Evolutionary conservation across 2,888 invertebrate species (phyloP).

Genomic region (Cryptocephalus primarius): DNA sequence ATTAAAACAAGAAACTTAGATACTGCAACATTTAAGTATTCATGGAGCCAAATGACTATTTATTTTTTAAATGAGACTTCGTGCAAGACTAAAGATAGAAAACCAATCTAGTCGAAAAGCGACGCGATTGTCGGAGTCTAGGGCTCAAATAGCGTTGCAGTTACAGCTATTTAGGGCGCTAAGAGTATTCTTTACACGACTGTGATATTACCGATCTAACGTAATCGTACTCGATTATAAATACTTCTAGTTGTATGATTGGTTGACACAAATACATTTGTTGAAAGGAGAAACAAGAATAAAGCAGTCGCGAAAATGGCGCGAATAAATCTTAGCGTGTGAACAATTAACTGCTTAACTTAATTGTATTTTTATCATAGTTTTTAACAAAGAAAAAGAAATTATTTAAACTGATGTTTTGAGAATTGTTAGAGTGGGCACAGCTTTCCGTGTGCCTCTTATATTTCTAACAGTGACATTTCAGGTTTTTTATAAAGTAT

Average conservation of each 20-base stretch:
- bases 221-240: conserved; percentile 17
- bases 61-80: conserved; percentile 8
- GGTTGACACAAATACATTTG: conserved; percentile 21
- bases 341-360: conserved; percentile 19
- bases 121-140: conserved; percentile 3
- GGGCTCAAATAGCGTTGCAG: conserved; percentile 29
- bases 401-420: not conserved
- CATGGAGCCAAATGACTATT: conserved; percentile 15
- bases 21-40: conserved; percentile 17
- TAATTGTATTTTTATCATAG: conserved; percentile 8
- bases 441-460: conserved; percentile 23
- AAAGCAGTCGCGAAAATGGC: conserved; percentile 23
- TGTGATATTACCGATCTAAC: conserved; percentile 36
- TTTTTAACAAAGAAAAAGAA: not conserved
- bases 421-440: conserved; percentile 29
- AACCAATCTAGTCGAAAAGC: conserved; percentile 15
- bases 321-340: conserved; percentile 32
- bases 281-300: conserved; percentile 7
- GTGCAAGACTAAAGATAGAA: conserved; percentile 6
- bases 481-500: conserved; percentile 6
- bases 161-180: conserved; percentile 37
- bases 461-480: conserved; percentile 15
- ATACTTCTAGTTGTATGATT: conserved; percentile 21
- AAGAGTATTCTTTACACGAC: conserved; percentile 37
- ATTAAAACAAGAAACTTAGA: conserved; percentile 3